phyloP scores from a whole-genome alignment of 2,888 invertebrate genomes.

The Marasmarcha lunaedactyla region DNA sequence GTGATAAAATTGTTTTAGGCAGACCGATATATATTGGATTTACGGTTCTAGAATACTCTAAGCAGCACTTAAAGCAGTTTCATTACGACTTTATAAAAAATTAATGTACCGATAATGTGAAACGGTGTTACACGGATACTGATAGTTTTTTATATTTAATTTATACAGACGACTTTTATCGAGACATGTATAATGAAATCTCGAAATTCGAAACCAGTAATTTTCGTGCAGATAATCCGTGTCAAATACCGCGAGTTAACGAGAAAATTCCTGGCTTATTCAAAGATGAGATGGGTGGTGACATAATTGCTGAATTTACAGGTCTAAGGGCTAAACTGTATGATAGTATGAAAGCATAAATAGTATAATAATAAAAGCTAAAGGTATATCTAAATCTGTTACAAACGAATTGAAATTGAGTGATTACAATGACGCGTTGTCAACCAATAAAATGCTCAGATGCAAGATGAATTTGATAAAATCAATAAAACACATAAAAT shows the following conservation, averaged over 20 bases:
- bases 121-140: too few relatives aligned
- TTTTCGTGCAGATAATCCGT: too few relatives aligned
- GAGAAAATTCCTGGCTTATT: constrained; percentile 4
- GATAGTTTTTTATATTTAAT: neutral
- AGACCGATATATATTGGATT: constrained; percentile 9
- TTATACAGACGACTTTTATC: constrained; percentile 10
- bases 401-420: too few relatives aligned
- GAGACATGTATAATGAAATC: constrained; percentile 9
- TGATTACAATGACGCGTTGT: too few relatives aligned
- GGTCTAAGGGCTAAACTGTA: constrained; percentile 13
- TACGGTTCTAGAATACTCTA: constrained; percentile 10
- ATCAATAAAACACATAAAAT: too few relatives aligned
- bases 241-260: too few relatives aligned
- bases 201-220: constrained; percentile 1
- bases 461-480: too few relatives aligned
- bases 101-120: neutral
- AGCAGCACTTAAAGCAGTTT: constrained; percentile 12
- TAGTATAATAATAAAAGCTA: neutral
- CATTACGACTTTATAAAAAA: constrained; percentile 8
- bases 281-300: constrained; percentile 13
- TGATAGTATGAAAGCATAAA: too few relatives aligned
- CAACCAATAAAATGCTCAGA: too few relatives aligned
- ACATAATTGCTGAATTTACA: constrained; percentile 10
- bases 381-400: constrained; percentile 7
- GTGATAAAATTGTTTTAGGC: neutral